Conservation (phyloP, 53 echinoderm and acorn worm species). For the Holothuria scabra region DNA sequence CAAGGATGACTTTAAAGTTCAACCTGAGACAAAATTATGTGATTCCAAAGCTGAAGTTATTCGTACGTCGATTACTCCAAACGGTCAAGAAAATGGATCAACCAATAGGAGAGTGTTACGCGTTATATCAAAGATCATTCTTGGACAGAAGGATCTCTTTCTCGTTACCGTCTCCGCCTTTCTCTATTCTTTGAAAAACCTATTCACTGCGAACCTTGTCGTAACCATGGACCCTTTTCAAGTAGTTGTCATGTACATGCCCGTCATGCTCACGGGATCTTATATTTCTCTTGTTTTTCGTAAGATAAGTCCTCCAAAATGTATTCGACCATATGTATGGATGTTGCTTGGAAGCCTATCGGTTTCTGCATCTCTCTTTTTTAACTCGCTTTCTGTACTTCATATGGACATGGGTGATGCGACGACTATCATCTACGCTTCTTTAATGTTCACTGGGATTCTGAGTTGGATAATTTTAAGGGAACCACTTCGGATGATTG, state of each 20-base stretch:
- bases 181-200: not conserved
- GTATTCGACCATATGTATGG: not conserved
- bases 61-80: too few relatives aligned
- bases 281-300: not conserved
- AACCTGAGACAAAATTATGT: too few relatives aligned
- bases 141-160: not conserved
- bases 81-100: too few relatives aligned
- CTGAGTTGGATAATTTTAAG: slow-evolving; percentile 11
- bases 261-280: not conserved
- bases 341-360: not conserved
- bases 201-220: not conserved
- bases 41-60: too few relatives aligned
- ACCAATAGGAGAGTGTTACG: too few relatives aligned
- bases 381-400: not conserved
- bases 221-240: not conserved
- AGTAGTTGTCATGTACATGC: not conserved
- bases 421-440: not conserved
- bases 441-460: not conserved
- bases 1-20: too few relatives aligned
- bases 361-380: not conserved
- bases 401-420: not conserved
- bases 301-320: not conserved
- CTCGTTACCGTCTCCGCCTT: not conserved
- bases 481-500: not conserved
- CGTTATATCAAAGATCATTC: too few relatives aligned